Evolutionary conservation across 2,797 vertebrate species (phyloP).

Genomic region (Coluber constrictor): DNA sequence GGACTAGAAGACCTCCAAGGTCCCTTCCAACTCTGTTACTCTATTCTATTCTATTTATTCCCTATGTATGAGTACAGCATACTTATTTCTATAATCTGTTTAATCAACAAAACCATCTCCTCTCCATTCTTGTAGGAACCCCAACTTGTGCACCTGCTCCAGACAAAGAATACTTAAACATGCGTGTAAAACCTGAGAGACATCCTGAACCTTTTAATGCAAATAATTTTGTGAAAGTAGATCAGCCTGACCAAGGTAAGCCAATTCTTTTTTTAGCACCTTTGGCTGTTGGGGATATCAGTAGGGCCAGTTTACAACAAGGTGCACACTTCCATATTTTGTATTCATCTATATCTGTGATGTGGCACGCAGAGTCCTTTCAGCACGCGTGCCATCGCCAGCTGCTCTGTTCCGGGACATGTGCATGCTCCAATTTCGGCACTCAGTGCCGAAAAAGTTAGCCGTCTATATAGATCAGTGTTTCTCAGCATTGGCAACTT

Average conservation of each 20-base stretch:
- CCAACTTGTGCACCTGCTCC: neutral
- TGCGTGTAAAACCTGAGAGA: accelerated
- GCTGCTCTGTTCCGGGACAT: too few species aligned
- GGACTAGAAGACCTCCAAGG: too few species aligned
- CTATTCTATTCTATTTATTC: too few species aligned
- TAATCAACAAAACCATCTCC: neutral
- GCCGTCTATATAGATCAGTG: neutral
- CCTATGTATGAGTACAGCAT: neutral
- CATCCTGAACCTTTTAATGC: accelerated
- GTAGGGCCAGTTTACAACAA: neutral
- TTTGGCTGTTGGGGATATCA: neutral
- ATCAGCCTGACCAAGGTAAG: neutral
- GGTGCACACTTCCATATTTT: neutral
- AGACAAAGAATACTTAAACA: accelerated
- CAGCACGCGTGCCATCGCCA: too few species aligned
- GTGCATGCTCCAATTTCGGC: too few species aligned
- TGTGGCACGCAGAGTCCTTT: too few species aligned
- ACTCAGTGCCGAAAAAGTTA: too few species aligned
- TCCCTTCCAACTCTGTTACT: too few species aligned
- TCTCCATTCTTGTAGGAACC: constrained; percentile 3
- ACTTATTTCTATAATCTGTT: neutral
- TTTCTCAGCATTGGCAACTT: neutral
- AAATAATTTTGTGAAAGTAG: accelerated
- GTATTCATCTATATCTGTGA: too few species aligned
- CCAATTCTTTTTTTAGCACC: too few species aligned